Conservation (phyloP, 2,797 vertebrate species). For the Eulemur albifrons region DNA sequence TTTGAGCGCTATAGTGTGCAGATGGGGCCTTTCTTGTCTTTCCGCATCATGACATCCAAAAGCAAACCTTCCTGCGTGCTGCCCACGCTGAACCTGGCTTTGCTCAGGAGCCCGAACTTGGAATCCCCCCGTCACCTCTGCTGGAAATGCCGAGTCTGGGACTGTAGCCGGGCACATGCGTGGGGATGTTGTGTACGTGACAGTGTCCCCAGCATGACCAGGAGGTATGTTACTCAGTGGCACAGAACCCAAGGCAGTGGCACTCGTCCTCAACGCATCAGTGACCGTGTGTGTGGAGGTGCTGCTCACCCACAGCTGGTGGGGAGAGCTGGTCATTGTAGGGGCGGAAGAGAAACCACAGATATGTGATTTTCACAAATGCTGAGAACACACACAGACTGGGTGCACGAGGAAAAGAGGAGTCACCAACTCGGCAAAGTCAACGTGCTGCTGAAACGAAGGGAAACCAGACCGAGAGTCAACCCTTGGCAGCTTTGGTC, state of each 20-base stretch:
- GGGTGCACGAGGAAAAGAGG: not conserved
- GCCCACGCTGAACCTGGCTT: not conserved
- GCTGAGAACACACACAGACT: not conserved
- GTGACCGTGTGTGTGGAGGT: not conserved
- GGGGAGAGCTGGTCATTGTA: not conserved
- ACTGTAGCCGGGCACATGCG: not conserved
- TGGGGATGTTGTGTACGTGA: not conserved
- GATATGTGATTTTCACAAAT: not conserved
- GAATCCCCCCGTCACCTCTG: too few relatives aligned
- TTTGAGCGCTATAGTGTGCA: not conserved
- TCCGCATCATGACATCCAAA: not conserved
- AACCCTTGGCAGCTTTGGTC: too few relatives aligned
- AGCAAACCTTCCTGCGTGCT: not conserved
- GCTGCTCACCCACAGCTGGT: not conserved
- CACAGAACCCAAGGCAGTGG: not conserved
- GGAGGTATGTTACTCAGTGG: not conserved
- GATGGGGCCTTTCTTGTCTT: not conserved
- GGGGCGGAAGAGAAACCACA: not conserved
- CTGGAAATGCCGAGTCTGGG: not conserved
- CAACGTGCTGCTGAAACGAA: not conserved
- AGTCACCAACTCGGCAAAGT: not conserved
- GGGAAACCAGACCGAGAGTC: too few relatives aligned
- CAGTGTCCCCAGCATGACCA: not conserved
- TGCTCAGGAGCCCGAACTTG: not conserved
- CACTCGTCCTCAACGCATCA: not conserved